phyloP scores from a whole-genome alignment of 2,888 invertebrate genomes.

The Neuroscelio doddi region DNA sequence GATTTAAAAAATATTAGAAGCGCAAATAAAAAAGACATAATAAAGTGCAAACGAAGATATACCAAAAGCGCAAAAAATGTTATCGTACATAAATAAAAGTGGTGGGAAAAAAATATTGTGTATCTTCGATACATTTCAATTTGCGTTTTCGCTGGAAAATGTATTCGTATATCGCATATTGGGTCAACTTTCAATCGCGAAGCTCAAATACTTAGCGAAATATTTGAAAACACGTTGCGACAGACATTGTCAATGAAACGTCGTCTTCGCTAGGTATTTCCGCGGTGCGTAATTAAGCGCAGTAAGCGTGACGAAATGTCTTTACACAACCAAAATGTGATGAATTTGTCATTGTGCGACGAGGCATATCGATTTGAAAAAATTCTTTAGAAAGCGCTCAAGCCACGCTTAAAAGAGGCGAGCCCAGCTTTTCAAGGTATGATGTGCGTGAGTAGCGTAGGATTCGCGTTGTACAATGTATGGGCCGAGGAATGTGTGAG shows the following conservation, averaged over 20 bases:
- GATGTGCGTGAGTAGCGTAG: constrained; percentile 42
- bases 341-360: constrained; percentile 29
- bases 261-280: constrained; percentile 20
- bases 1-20: too few relatives aligned
- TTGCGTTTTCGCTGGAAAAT: too few relatives aligned
- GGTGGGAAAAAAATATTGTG: too few relatives aligned
- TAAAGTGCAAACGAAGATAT: too few relatives aligned
- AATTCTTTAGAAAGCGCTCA: constrained; percentile 43
- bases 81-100: too few relatives aligned
- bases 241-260: constrained; percentile 26
- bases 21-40: too few relatives aligned
- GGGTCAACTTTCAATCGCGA: too few relatives aligned
- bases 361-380: constrained; percentile 30
- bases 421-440: constrained; percentile 36
- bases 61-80: too few relatives aligned
- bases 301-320: constrained; percentile 44
- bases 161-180: too few relatives aligned
- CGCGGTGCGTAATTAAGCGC: constrained; percentile 39
- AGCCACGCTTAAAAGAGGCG: constrained; percentile 41
- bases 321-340: constrained; percentile 28
- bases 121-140: too few relatives aligned
- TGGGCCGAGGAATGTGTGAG: constrained; percentile 26
- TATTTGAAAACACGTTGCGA: neutral
- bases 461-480: constrained; percentile 37
- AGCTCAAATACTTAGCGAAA: too few relatives aligned